These are phyloP conservation scores for Cheilosia impressa DNA, from an alignment of 2,888 invertebrate species.

Conservation along the genomic window DNA sequence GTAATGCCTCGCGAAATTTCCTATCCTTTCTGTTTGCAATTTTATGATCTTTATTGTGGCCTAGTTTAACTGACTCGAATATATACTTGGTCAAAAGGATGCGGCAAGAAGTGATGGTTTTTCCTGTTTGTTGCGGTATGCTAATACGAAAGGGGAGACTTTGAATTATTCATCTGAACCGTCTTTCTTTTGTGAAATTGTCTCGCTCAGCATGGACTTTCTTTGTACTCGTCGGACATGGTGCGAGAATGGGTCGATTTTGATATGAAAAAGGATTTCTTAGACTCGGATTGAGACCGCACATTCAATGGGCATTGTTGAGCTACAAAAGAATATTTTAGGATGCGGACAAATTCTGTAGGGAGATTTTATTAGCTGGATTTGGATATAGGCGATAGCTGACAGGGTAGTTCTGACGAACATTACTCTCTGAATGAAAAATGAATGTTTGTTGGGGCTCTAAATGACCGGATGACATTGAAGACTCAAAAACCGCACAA, in stretches of 20 bases:
- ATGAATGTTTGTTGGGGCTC: not conserved
- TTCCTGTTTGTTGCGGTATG: not conserved
- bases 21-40: conserved; percentile 20
- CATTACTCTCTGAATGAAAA: not conserved
- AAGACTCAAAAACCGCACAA: too few species aligned
- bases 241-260: not conserved
- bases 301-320: conserved; percentile 50
- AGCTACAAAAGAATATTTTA: conserved; percentile 31
- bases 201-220: conserved; percentile 2
- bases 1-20: conserved; percentile 14
- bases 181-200: conserved; percentile 24
- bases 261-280: conserved; percentile 9
- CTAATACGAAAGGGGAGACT: conserved; percentile 16
- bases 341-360: not conserved
- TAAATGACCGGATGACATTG: too few species aligned
- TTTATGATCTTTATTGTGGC: conserved; percentile 32
- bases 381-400: too few species aligned
- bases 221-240: conserved; percentile 14
- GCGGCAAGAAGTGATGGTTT: conserved; percentile 1
- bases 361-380: not conserved
- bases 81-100: not conserved
- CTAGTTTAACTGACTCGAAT: conserved; percentile 5
- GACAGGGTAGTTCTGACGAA: not conserved
- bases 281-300: conserved; percentile 23
- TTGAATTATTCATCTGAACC: conserved; percentile 34